Conservation (phyloP, 1,140 invertebrate genomes). For the Capitella teleta region DNA sequence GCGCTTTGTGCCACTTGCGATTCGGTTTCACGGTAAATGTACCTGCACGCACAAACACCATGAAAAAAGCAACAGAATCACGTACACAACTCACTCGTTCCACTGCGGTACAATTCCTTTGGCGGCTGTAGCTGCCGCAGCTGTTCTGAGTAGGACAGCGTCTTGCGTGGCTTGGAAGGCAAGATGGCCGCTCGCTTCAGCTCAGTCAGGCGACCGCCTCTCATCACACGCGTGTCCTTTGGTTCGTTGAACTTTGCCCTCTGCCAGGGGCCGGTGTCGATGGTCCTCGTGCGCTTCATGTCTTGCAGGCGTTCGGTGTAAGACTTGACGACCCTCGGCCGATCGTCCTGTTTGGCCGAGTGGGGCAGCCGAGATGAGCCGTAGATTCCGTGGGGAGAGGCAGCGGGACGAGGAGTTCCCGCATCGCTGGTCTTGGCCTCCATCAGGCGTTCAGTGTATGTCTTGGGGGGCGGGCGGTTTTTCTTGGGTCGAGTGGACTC, state of each 20-base stretch:
- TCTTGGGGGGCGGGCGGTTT: background rate
- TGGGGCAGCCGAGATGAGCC: slow-evolving; percentile 13
- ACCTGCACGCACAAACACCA: too few relatives aligned
- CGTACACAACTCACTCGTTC: background rate
- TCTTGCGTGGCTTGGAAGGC: background rate
- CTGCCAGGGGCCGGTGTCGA: too few relatives aligned
- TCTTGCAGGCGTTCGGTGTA: slow-evolving; percentile 35
- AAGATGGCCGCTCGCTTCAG: background rate
- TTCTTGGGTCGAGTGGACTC: slow-evolving; percentile 24
- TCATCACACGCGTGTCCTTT: too few relatives aligned
- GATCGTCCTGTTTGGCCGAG: slow-evolving; percentile 7
- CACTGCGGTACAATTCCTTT: slow-evolving; percentile 13
- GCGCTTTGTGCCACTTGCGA: slow-evolving; percentile 9
- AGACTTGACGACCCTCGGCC: slow-evolving; percentile 28
- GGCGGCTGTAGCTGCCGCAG: slow-evolving; percentile 26
- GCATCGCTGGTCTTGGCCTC: too few relatives aligned
- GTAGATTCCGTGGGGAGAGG: too few relatives aligned
- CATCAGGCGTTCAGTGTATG: slow-evolving; percentile 4
- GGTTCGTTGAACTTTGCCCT: too few relatives aligned
- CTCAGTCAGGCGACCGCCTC: background rate
- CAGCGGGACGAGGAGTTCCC: too few relatives aligned
- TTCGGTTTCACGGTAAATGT: background rate
- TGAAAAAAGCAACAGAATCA: too few relatives aligned
- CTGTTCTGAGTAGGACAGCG: slow-evolving; percentile 27
- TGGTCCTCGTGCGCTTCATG: slow-evolving; percentile 20